Conservation (phyloP, 2,797 vertebrate species). For the Rachycentron canadum region DNA sequence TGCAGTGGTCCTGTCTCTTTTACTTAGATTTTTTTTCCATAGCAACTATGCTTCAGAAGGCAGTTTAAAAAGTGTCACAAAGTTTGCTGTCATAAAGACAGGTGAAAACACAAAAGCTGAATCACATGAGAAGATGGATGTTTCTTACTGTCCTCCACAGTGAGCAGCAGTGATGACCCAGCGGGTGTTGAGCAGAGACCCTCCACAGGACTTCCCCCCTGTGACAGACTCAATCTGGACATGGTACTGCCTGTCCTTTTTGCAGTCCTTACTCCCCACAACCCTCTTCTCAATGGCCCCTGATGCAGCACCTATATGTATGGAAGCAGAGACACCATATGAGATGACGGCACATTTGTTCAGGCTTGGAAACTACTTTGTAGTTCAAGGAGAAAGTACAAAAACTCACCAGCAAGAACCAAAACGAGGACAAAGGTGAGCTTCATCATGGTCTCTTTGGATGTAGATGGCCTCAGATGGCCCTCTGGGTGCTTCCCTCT, state of each 20-base stretch:
- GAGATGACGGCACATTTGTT: not conserved
- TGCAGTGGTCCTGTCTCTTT: too few species aligned
- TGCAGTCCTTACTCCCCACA: not conserved
- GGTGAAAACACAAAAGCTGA: not conserved
- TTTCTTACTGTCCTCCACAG: constrained; percentile 54
- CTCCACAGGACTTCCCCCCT: constrained; percentile 2
- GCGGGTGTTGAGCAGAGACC: constrained; percentile 46
- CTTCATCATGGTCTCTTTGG: constrained; percentile 20
- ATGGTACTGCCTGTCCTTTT: constrained; percentile 18
- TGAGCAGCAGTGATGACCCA: constrained; percentile 61
- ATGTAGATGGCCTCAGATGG: constrained; percentile 5
- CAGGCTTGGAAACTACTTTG: not conserved
- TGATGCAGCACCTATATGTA: constrained; percentile 11
- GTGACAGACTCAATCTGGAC: constrained; percentile 27
- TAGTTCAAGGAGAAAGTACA: not conserved
- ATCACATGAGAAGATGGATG: not conserved
- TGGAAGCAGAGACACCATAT: not conserved
- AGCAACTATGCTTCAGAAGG: not conserved
- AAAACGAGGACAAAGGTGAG: constrained; percentile 10
- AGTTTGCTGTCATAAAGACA: not conserved
- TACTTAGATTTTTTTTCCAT: too few species aligned
- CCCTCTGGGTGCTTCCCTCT: not conserved
- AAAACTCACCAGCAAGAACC: constrained; percentile 30
- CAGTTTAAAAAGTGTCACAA: not conserved
- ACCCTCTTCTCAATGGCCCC: constrained; percentile 46